Evolutionary conservation across 92 coral and sea anemone species (phyloP).

Genomic region (Epizoanthus rinbou): DNA sequence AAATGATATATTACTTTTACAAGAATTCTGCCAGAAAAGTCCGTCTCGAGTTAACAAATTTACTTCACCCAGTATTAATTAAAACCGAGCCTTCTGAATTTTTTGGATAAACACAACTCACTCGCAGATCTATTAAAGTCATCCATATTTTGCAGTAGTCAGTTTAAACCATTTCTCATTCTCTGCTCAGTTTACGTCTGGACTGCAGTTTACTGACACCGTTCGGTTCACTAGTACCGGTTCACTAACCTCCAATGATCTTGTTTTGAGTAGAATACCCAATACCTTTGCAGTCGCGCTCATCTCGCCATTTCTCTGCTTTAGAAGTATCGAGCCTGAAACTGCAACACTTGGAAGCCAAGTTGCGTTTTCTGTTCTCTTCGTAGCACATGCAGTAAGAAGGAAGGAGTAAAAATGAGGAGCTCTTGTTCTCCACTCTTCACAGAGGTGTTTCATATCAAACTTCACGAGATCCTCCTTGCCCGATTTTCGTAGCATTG

Average conservation of each 20-base stretch:
- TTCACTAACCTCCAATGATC: slow-evolving; percentile 68
- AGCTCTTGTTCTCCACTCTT: slow-evolving; percentile 70
- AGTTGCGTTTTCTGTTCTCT: slow-evolving; percentile 8
- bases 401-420: slow-evolving; percentile 72
- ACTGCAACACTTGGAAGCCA: slow-evolving; percentile 79
- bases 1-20: no score
- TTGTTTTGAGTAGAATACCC: slow-evolving; percentile 55
- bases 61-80: no score
- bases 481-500: slow-evolving; percentile 38
- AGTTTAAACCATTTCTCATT: no score
- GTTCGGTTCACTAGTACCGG: no score
- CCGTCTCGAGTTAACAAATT: no score
- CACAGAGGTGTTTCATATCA: slow-evolving; percentile 45
- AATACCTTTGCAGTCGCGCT: slow-evolving; percentile 62
- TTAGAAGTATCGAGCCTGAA: slow-evolving; percentile 71
- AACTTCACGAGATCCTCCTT: slow-evolving; percentile 56
- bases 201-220: no score
- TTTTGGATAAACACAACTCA: no score
- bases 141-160: no score
- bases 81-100: no score
- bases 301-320: slow-evolving; percentile 75
- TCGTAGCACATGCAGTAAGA: slow-evolving; percentile 37
- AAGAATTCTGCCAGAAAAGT: no score
- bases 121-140: no score
- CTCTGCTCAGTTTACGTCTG: no score